These are phyloP conservation scores for Papilio gigon DNA, from an alignment of 2,888 invertebrate genomes.

Conservation along the genomic window DNA sequence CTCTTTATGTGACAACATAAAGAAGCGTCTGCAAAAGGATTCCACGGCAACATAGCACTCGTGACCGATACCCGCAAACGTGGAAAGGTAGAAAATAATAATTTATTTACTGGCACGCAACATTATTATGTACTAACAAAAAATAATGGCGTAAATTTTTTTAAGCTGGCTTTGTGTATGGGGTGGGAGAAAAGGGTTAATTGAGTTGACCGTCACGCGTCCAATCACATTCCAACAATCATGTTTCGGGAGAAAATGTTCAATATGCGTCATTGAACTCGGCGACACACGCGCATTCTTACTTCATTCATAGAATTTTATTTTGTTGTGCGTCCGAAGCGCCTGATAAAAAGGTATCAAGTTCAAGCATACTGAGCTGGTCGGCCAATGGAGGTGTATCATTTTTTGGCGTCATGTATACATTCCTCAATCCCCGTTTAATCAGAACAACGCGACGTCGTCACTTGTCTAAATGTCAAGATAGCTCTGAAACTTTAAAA, in stretches of 20 bases:
- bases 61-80: background rate
- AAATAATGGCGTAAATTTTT: constrained; percentile 11
- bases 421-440: too few relatives aligned
- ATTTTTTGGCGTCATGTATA: too few relatives aligned
- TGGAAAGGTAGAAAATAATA: background rate
- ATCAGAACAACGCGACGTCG: too few relatives aligned
- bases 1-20: background rate
- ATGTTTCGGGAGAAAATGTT: background rate
- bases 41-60: too few relatives aligned
- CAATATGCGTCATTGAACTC: constrained; percentile 9
- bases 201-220: constrained; percentile 35
- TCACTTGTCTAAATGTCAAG: too few relatives aligned
- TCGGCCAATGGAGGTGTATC: too few relatives aligned
- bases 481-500: background rate
- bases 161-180: background rate
- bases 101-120: background rate
- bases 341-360: too few relatives aligned
- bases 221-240: constrained; percentile 1
- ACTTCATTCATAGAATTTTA: too few relatives aligned
- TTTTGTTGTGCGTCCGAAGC: background rate
- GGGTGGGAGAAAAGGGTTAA: constrained; percentile 33
- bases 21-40: background rate
- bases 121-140: too few relatives aligned
- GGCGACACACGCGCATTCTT: too few relatives aligned
- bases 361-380: too few relatives aligned